These are phyloP conservation scores for Drosophila tristis DNA, from an alignment of 1,140 invertebrate species.

Conservation along the genomic window DNA sequence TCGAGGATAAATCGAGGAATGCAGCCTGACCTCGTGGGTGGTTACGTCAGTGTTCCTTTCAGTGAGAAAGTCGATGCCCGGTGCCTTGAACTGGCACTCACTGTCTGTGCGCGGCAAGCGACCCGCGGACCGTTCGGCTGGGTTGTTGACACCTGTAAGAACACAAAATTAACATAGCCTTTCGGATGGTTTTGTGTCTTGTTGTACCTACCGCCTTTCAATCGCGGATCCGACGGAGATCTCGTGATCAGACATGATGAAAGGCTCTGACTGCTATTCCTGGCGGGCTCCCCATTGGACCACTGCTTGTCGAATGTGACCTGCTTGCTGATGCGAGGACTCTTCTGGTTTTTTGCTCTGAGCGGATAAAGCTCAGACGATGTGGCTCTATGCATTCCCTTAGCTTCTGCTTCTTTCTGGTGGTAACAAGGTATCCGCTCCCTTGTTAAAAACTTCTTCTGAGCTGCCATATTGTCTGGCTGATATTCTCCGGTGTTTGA, in stretches of 20 bases:
- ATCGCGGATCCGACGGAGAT: neutral
- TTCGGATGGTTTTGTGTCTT: no score
- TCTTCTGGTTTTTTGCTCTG: conserved; percentile 11
- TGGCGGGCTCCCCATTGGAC: no score
- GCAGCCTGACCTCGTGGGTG: conserved; percentile 51
- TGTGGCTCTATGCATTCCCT: neutral
- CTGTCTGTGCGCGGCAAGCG: conserved; percentile 62
- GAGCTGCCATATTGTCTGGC: neutral
- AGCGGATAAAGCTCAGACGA: neutral
- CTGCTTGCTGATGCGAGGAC: conserved; percentile 33
- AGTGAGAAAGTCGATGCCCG: conserved; percentile 50
- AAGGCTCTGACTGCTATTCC: neutral
- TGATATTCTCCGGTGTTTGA: conserved; percentile 8
- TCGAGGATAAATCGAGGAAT: conserved; percentile 14
- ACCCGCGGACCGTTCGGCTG: conserved; percentile 37
- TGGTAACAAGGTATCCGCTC: neutral
- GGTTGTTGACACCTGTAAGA: conserved; percentile 50
- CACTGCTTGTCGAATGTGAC: conserved; percentile 46
- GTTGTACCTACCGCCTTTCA: neutral
- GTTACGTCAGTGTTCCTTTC: conserved; percentile 21
- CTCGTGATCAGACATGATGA: conserved; percentile 6
- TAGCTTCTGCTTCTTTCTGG: neutral
- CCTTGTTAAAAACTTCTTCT: neutral
- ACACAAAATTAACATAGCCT: neutral
- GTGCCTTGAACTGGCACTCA: conserved; percentile 55